Conservation (phyloP, 2,888 invertebrate species). For the Drosophila anomalata region DNA sequence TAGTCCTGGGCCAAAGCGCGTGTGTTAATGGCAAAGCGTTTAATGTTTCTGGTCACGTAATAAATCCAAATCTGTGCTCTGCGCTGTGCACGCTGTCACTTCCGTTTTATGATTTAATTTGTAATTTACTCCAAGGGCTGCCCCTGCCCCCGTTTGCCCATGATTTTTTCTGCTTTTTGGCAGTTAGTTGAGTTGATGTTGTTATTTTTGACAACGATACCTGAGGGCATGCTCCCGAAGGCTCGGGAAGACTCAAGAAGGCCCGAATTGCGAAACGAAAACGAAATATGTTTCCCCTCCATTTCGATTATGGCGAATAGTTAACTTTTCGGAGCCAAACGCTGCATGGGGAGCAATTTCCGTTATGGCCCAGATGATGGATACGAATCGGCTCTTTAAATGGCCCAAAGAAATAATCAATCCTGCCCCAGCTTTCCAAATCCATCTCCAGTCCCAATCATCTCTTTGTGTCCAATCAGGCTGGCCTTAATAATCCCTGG, state of each 20-base stretch:
- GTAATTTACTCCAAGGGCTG: constrained; percentile 72
- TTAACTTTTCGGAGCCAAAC: constrained; percentile 57
- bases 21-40: constrained; percentile 77
- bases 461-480: constrained; percentile 36
- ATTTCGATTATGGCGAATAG: constrained; percentile 69
- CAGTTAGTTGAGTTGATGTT: constrained; percentile 72
- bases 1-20: constrained; percentile 51
- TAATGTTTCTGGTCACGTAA: constrained; percentile 79
- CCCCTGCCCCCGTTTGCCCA: constrained; percentile 14
- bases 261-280: constrained; percentile 19
- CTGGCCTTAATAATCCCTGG: constrained; percentile 4
- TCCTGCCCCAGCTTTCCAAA: constrained; percentile 11
- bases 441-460: constrained; percentile 17
- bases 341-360: constrained; percentile 61
- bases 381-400: constrained; percentile 35
- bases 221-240: constrained; percentile 54
- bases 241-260: neutral
- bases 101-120: constrained; percentile 79
- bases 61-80: constrained; percentile 79
- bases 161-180: constrained; percentile 35
- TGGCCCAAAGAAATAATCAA: constrained; percentile 41
- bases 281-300: constrained; percentile 56
- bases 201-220: constrained; percentile 71
- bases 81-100: constrained; percentile 78
- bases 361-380: constrained; percentile 22